Base-by-base conservation (phyloP, 1,140 invertebrate genomes). In the Ylistrum balloti region DNA sequence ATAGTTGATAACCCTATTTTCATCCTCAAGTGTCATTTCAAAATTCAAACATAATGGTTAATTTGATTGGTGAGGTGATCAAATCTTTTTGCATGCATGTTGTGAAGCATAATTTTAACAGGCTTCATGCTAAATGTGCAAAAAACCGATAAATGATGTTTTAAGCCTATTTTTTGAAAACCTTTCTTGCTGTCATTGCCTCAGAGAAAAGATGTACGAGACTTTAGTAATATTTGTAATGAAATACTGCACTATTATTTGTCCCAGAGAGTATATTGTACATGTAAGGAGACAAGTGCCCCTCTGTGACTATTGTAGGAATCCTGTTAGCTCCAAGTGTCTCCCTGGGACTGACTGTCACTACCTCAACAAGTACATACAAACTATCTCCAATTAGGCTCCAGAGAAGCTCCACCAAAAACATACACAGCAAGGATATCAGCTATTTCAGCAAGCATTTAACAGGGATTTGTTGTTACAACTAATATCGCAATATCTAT, bases 291-390 rank as follows among this genome's bases (percentile, higher is more conserved):
- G 56, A 74, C 56, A 74, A 74, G 56, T 28, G 56, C 20, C 28
- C 56, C 56, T 74, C 22, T 74, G 56, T 11, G 56, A 28, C 56
- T n/a, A 74, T 74, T 74, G 22, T 74, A 3, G n/a, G 56, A 74
- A 74, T 74, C 56, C 9, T 74, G 56, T 74, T 74, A 74, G 56
- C 56, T 74, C 56, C 56, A 74, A 74, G 56, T 74, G n/a, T 74
- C 56, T 74, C 56, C 56, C 56, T 17, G 56, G 56, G 56, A 74
- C 56, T 11, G 22, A 74, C 56, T 74, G 56, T 74, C 56, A 74
- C 56, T 74, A n/a, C 56, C 17, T 7, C 56, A 5, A 74, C n/a
- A 74, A 74, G 56, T 74, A 74, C 56, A 74, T 74, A 74, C 56
- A 74, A 74, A 74, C 56, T n/a, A 74, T 74, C n/a, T 74, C n/a